phyloP scores from a whole-genome alignment of 92 coral and sea anemone species.

The Ricordea florida region DNA sequence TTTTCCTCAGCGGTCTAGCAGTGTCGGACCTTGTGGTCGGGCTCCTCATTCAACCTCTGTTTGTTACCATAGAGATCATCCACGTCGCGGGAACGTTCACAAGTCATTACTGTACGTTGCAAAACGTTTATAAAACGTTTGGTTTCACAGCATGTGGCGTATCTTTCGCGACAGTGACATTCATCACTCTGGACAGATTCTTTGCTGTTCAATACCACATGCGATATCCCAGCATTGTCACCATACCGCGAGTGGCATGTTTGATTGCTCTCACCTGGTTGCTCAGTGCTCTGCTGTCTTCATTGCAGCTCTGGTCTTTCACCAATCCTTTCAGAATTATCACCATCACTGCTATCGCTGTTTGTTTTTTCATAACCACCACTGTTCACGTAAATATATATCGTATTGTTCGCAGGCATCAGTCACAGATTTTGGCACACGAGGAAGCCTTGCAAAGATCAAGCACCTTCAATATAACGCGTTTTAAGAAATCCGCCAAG shows the following conservation, averaged over 20 bases:
- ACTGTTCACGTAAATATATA: background rate
- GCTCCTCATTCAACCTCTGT: background rate
- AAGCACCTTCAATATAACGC: background rate
- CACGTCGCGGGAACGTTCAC: background rate
- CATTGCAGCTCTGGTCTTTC: background rate
- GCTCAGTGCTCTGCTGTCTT: background rate
- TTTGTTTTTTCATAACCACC: background rate
- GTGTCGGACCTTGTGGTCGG: background rate
- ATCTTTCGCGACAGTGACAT: background rate
- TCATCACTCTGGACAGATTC: background rate
- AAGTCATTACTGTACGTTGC: background rate
- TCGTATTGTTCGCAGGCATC: background rate
- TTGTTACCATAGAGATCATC: background rate
- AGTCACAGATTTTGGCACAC: background rate
- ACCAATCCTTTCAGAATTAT: background rate
- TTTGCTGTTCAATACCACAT: background rate
- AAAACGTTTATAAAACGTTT: background rate
- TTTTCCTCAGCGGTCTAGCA: constrained; percentile 5
- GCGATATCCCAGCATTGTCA: background rate
- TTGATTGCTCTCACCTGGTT: background rate
- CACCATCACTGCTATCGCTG: background rate
- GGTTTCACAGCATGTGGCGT: background rate
- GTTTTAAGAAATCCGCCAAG: background rate
- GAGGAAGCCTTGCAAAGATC: background rate
- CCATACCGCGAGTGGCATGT: background rate